These are phyloP conservation scores for Microctenopoma lineatum DNA, from an alignment of 2,797 vertebrate species.

Conservation along the genomic window DNA sequence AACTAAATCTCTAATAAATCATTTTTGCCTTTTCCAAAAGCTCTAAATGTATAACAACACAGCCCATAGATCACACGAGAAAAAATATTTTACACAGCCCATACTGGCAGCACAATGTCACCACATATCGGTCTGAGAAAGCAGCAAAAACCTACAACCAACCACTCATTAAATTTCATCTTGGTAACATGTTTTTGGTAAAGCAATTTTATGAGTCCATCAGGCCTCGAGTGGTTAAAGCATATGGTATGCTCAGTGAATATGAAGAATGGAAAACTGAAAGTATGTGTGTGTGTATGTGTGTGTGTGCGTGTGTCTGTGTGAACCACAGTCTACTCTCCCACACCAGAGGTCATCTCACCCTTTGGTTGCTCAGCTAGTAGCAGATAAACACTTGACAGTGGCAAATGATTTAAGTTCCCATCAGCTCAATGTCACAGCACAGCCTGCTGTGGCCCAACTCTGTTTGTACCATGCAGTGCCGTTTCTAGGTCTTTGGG, in stretches of 20 bases:
- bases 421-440: constrained; percentile 54
- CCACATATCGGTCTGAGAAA: constrained; percentile 1
- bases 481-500: too few relatives aligned
- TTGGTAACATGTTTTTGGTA: constrained; percentile 30
- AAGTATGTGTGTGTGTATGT: constrained; percentile 4
- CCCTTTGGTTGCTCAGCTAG: constrained; percentile 28
- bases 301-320: constrained; percentile 8
- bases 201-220: constrained; percentile 4
- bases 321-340: constrained; percentile 3
- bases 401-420: constrained; percentile 51
- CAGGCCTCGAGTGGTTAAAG: constrained; percentile 18
- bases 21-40: not conserved
- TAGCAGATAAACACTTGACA: constrained; percentile 40
- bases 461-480: not conserved
- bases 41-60: not conserved
- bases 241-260: constrained; percentile 3
- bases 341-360: constrained; percentile 27
- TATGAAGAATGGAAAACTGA: constrained; percentile 9
- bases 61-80: not conserved
- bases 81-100: not conserved
- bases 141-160: constrained; percentile 15
- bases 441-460: constrained; percentile 5
- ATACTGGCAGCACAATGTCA: constrained; percentile 3
- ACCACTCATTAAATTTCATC: constrained; percentile 29
- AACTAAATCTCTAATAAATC: not conserved